Evolutionary conservation across 2,113 vertebrate genomes (phyloP), one percentile per base, ranked within the genome.

Genomic region (Corythoichthys haematopterus): DNA sequence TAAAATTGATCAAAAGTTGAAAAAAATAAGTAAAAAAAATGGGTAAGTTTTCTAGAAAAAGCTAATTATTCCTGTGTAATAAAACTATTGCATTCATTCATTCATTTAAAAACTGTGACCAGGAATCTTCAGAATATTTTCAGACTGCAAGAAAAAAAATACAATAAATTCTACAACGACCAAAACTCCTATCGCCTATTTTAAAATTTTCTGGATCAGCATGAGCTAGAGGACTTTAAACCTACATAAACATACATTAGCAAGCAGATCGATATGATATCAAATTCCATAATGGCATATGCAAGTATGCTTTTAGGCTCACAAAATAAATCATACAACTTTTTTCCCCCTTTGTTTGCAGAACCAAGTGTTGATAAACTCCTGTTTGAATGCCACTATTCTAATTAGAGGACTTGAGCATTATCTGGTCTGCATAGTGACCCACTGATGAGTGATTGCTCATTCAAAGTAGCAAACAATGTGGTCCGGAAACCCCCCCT

Each of bases 401-500:
- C 55, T 36, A 36, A 15, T 3, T 33, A 57, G 20, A 33, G 12
- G 33, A 2, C 20, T 57, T 57, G 1, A 3, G 59, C 38, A 8
- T 43, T 20, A 81, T 81, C 69, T 70, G 3, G 65, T 75, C 63
- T 70, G 43, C 45, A 68, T 71, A 78, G 63, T 82, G 66, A 40
- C 13, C 56, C 6, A 9, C 48, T 78, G 65, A 76, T 74, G 78
- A 79, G 57, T 57, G 71, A 77, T 74, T 65, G 59, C 74, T 82
- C 14, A 68, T 77, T 83, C 72, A 84, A 75, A 82, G 33, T 6
- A 45, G 65, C 47, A 33, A 61, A 80, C 77, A 80, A 83, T 75
- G 69, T 51, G 45, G 69, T 28, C 57, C 72, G 79, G 76, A 83
- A 71, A 46, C 47, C 36, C 33, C 40, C 63, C 72, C 77, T 36